phyloP scores from a whole-genome alignment of 2,797 vertebrate genomes.

The Muscicapa comitata region DNA sequence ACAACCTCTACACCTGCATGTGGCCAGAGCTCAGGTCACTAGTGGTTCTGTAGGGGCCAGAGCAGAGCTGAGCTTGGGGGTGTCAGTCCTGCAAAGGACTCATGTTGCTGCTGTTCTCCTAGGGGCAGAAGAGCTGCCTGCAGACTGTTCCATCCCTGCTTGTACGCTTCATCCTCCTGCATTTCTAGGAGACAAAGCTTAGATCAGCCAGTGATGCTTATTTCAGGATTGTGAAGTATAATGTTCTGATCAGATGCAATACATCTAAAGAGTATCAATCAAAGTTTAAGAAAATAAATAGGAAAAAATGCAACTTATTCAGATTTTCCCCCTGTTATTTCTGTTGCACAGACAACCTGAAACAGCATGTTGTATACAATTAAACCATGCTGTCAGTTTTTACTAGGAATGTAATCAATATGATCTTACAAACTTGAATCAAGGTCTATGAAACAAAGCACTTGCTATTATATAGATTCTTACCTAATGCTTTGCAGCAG shows the following conservation, averaged over 20 bases:
- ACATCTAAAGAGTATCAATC: not conserved
- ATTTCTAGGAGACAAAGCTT: not conserved
- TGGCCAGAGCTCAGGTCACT: not conserved
- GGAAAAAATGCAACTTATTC: not conserved
- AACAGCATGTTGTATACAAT: not conserved
- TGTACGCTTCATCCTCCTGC: not conserved
- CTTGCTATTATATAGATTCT: not conserved
- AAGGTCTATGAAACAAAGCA: not conserved
- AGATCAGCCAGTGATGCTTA: not conserved
- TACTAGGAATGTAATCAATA: not conserved
- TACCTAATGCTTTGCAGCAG: not conserved
- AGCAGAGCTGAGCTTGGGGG: not conserved
- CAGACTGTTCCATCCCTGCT: not conserved
- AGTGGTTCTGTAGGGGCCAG: fast-evolving
- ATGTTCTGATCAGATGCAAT: not conserved
- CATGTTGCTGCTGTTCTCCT: not conserved
- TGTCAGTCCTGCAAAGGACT: not conserved
- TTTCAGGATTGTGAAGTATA: not conserved
- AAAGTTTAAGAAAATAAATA: not conserved
- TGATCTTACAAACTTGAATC: slow-evolving; percentile 2
- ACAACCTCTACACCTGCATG: fast-evolving
- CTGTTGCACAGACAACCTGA: not conserved
- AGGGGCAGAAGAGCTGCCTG: not conserved
- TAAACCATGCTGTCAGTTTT: not conserved
- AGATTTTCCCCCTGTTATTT: not conserved